Percentiles rank a stretch among this genome's conserved stretches.
phyloP scores from a whole-genome alignment of 2,113 vertebrate genomes.

The Sus scrofa region T2T-Sscrofa CM000822.6:34335501-34336000 shows the following conservation, averaged over 20 bases:
- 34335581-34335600: background rate
- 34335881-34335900: too few species aligned
- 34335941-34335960: too few species aligned
- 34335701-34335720: background rate
- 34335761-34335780: background rate
- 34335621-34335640: background rate
- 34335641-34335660: rapidly evolving
- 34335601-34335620: background rate
- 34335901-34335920: too few species aligned
- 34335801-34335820: background rate
- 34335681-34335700: background rate
- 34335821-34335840: background rate
- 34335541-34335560: background rate
- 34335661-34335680: background rate
- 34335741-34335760: background rate
- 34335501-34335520: background rate
- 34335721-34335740: background rate
- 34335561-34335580: background rate
- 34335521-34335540: background rate
- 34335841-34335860: background rate
- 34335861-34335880: background rate
- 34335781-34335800: constrained; percentile 3
- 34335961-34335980: too few species aligned
- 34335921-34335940: too few species aligned
- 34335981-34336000: too few species aligned